Conservation (phyloP, 2,113 vertebrate genomes). For the Crypturellus undulatus region DNA sequence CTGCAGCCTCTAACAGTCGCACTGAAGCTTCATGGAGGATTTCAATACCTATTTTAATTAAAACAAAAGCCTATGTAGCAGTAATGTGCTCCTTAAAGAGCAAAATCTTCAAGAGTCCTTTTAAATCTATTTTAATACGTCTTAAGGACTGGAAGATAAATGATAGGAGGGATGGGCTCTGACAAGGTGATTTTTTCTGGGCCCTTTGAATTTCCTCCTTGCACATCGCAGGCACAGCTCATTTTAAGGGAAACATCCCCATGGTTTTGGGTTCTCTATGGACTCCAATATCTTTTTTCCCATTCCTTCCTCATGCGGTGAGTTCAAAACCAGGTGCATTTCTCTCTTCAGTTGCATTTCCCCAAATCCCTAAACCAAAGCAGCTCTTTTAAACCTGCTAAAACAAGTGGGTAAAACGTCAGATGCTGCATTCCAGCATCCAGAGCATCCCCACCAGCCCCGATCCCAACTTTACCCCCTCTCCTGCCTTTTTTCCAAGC, state of each 20-base stretch:
- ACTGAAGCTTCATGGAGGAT: constrained; percentile 83
- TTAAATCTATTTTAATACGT: constrained; percentile 84
- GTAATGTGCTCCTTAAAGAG: constrained; percentile 81
- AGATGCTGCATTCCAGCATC: too few species aligned
- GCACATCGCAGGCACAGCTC: background rate
- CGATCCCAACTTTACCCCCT: background rate
- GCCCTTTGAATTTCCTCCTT: background rate
- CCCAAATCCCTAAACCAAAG: background rate
- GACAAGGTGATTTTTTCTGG: constrained; percentile 50
- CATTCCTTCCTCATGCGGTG: fast-evolving
- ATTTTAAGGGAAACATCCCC: background rate
- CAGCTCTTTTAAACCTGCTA: background rate
- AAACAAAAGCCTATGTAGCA: constrained; percentile 81
- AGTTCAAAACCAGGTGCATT: background rate
- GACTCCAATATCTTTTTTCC: background rate
- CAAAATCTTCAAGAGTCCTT: constrained; percentile 72
- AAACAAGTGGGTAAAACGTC: too few species aligned
- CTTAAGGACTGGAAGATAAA: constrained; percentile 84
- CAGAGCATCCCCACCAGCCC: background rate
- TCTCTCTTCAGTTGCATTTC: background rate
- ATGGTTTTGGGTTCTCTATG: background rate
- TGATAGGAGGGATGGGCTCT: constrained; percentile 30
- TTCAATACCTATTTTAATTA: constrained; percentile 87
- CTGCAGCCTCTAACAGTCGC: constrained; percentile 76
- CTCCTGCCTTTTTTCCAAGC: constrained; percentile 60